Percentiles rank a stretch among this genome's conserved stretches.
These are phyloP conservation scores for Sebastes trivittatus DNA, from an alignment of 2,797 vertebrate species.

Conservation along the genomic window DNA sequence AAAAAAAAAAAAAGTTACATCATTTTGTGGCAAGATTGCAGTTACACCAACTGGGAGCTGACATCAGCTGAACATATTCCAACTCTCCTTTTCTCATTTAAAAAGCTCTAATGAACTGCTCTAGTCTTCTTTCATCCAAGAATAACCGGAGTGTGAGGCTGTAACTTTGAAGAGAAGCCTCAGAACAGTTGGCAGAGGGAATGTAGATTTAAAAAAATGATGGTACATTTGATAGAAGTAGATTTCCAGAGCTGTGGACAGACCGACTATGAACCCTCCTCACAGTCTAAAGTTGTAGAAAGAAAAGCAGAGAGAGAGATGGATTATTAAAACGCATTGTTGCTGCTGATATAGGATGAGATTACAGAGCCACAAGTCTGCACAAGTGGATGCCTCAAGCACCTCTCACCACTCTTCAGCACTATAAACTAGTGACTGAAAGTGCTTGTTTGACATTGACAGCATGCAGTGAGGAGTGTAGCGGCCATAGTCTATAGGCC, in stretches of 20 bases:
- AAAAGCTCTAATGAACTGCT: slow-evolving; percentile 52
- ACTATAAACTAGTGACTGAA: slow-evolving; percentile 13
- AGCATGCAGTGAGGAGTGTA: not conserved
- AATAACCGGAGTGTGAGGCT: slow-evolving; percentile 38
- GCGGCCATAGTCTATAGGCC: not conserved
- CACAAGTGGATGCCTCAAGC: slow-evolving; percentile 19
- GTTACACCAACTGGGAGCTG: slow-evolving; percentile 47
- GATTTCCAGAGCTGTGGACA: slow-evolving; percentile 20
- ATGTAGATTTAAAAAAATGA: slow-evolving; percentile 47
- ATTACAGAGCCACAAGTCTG: slow-evolving; percentile 5
- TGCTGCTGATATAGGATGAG: slow-evolving; percentile 2
- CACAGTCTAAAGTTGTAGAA: slow-evolving; percentile 5
- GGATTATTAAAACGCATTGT: slow-evolving; percentile 12
- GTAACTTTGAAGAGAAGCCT: slow-evolving; percentile 48
- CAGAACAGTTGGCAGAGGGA: slow-evolving; percentile 14
- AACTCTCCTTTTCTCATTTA: slow-evolving; percentile 26
- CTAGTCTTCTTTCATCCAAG: slow-evolving; percentile 50
- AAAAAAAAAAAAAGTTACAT: slow-evolving; percentile 43
- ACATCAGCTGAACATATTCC: slow-evolving; percentile 57
- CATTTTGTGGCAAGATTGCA: slow-evolving; percentile 57
- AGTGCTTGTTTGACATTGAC: slow-evolving; percentile 24
- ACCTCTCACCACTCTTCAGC: slow-evolving; percentile 3
- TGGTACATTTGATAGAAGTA: slow-evolving; percentile 23
- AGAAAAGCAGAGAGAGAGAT: not conserved
- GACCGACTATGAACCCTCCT: not conserved